Percentiles rank a stretch among this genome's conserved stretches.
Conservation (phyloP, 1,140 invertebrate genomes). For the Tribolium castaneum region DNA sequence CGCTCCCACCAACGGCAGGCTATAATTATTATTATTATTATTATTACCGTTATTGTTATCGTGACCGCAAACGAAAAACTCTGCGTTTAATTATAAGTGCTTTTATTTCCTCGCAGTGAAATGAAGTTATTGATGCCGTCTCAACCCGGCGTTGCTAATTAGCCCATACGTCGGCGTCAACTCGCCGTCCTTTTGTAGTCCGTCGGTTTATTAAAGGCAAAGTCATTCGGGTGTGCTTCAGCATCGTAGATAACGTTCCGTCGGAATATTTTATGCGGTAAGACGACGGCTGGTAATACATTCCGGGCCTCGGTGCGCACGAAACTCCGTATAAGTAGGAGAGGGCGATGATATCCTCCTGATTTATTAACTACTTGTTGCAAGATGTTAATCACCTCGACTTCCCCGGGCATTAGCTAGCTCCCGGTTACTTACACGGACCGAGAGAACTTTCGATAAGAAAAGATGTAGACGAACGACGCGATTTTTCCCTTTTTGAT, state of each 20-base stretch:
- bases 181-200: not conserved
- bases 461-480: not conserved
- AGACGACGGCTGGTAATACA: constrained; percentile 31
- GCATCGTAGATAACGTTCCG: constrained; percentile 8
- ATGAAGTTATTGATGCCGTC: not conserved
- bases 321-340: constrained; percentile 47
- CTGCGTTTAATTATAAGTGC: not conserved
- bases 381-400: constrained; percentile 53
- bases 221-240: constrained; percentile 3
- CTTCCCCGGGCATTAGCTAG: constrained; percentile 40
- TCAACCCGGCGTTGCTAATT: not conserved
- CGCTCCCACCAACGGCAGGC: not conserved
- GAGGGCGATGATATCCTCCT: constrained; percentile 51
- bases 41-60: too few relatives aligned
- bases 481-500: not conserved
- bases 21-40: not conserved
- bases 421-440: constrained; percentile 26
- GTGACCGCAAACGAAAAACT: not conserved
- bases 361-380: constrained; percentile 56
- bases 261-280: constrained; percentile 30
- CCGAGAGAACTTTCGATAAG: not conserved
- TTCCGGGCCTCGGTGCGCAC: constrained; percentile 29
- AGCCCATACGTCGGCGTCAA: not conserved
- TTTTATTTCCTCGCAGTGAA: not conserved
- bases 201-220: constrained; percentile 8